Percentiles rank a stretch among this genome's conserved stretches.
These are phyloP conservation scores for Acromyrmex heyeri DNA, from an alignment of 1,140 invertebrate genomes.

Conservation along the genomic window DNA sequence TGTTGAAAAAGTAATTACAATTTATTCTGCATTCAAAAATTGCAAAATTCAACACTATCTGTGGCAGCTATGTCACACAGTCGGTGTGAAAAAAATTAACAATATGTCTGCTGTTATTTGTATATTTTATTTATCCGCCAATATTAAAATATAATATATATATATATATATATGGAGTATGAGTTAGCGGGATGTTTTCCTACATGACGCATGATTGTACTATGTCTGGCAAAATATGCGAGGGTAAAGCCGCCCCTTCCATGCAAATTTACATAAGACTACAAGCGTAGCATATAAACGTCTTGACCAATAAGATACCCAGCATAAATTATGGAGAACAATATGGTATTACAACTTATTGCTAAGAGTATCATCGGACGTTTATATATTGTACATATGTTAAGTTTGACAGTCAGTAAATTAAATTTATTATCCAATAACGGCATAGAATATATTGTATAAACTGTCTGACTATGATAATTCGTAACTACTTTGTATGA, in stretches of 20 bases:
- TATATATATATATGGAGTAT: neutral
- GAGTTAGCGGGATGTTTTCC: neutral
- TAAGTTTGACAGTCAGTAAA: slow-evolving; percentile 34
- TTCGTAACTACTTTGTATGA: neutral
- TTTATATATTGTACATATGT: slow-evolving; percentile 25
- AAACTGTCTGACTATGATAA: neutral
- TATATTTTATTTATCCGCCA: neutral
- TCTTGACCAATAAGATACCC: slow-evolving; percentile 45
- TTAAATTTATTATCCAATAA: slow-evolving; percentile 9
- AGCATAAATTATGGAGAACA: slow-evolving; percentile 42
- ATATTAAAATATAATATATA: slow-evolving; percentile 4
- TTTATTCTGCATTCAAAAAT: neutral
- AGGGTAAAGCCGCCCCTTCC: neutral
- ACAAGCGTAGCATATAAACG: slow-evolving; percentile 29
- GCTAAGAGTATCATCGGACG: slow-evolving; percentile 27
- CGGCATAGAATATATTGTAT: neutral
- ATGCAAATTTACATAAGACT: slow-evolving; percentile 45
- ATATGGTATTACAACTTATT: slow-evolving; percentile 33
- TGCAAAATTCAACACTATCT: neutral
- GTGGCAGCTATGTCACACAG: neutral
- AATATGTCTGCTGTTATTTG: neutral
- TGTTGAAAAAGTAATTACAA: neutral
- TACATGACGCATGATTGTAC: neutral
- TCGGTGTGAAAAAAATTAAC: neutral
- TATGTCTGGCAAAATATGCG: slow-evolving; percentile 38